Percentiles rank a stretch among this genome's conserved stretches.
These are phyloP conservation scores for Scaeva pyrastri DNA, from an alignment of 2,888 invertebrate genomes.

Conservation along the genomic window DNA sequence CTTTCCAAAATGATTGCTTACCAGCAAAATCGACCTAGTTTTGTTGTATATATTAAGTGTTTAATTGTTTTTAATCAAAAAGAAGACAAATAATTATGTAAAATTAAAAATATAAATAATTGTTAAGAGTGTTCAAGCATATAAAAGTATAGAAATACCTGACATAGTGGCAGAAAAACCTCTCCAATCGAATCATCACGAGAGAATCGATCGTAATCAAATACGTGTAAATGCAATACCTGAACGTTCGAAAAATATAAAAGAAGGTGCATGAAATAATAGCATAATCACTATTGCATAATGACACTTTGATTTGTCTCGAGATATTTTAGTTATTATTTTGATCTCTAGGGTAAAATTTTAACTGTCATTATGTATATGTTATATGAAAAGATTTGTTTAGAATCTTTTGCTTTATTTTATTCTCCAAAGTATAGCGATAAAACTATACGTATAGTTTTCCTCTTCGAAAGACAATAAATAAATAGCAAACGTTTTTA, in stretches of 20 bases:
- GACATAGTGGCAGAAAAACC: constrained; percentile 95
- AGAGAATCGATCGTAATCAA: constrained; percentile 97
- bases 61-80: constrained; percentile 1
- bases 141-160: constrained; percentile 85
- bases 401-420: too few species aligned
- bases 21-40: constrained; percentile 94
- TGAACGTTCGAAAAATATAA: constrained; percentile 77
- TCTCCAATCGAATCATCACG: constrained; percentile 97
- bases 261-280: not conserved
- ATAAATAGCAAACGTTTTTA: too few species aligned
- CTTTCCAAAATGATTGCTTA: constrained; percentile 97
- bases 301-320: not conserved
- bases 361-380: too few species aligned
- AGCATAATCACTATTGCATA: not conserved
- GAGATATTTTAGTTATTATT: too few species aligned
- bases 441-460: too few species aligned
- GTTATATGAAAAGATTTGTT: too few species aligned
- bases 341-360: too few species aligned
- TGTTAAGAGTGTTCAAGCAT: constrained; percentile 69
- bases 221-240: constrained; percentile 95
- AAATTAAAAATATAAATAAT: not conserved
- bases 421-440: too few species aligned
- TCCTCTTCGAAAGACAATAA: too few species aligned
- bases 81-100: not conserved
- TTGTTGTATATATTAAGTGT: constrained; percentile 14